phyloP scores from a whole-genome alignment of 2,888 invertebrate genomes.

The Pyrrhia umbra region DNA sequence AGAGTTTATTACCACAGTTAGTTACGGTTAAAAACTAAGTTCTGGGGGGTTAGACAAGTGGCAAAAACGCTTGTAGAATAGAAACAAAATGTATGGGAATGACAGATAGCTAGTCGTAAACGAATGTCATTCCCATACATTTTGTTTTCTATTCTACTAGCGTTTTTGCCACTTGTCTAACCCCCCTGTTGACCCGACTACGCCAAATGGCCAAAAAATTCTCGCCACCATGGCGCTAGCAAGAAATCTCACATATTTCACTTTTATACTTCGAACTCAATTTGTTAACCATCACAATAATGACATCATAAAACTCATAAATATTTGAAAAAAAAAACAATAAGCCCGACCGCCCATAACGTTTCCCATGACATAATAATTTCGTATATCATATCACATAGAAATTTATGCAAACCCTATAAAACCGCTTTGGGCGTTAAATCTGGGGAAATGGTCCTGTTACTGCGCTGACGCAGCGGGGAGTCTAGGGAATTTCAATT shows the following conservation, averaged over 20 bases:
- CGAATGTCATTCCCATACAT: too few relatives aligned
- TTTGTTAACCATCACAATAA: conserved; percentile 39
- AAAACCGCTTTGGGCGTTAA: conserved; percentile 68
- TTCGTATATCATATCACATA: conserved; percentile 64
- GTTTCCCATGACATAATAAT: conserved; percentile 75
- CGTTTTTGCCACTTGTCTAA: too few relatives aligned
- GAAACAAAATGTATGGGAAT: too few relatives aligned
- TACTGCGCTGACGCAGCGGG: conserved; percentile 64
- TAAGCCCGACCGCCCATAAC: conserved; percentile 74
- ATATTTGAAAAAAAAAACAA: conserved; percentile 38
- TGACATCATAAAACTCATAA: conserved; percentile 50
- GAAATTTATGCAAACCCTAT: conserved; percentile 80
- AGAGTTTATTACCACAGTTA: too few relatives aligned
- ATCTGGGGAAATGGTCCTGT: conserved; percentile 60
- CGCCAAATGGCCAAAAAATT: background rate
- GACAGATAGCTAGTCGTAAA: too few relatives aligned
- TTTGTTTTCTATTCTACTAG: too few relatives aligned
- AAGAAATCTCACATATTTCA: conserved; percentile 38
- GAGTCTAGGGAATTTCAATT: conserved; percentile 33
- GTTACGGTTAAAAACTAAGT: too few relatives aligned
- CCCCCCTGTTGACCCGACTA: background rate
- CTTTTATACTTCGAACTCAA: conserved; percentile 34
- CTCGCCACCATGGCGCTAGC: conserved; percentile 10
- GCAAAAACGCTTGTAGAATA: too few relatives aligned
- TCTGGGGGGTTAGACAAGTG: too few relatives aligned